Evolutionary conservation across 2,888 invertebrate genomes (phyloP).

Genomic region (Cryptophagus acutangulus): DNA sequence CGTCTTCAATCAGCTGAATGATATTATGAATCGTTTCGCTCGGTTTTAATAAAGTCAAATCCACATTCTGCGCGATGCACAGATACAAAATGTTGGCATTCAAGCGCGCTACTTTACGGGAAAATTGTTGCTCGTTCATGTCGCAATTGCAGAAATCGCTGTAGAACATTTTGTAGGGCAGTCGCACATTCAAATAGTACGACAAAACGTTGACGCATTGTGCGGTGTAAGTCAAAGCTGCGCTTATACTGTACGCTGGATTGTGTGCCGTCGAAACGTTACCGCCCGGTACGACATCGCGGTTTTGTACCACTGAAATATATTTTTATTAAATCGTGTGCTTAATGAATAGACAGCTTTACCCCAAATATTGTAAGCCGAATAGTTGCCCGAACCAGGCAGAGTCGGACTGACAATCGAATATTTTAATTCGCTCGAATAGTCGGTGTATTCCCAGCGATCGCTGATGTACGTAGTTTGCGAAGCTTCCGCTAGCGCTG

Average conservation of each 20-base stretch:
- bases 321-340: too few species aligned
- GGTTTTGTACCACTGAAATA: constrained; percentile 55
- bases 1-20: constrained; percentile 61
- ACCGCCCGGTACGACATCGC: constrained; percentile 49
- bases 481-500: constrained; percentile 61
- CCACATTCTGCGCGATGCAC: constrained; percentile 72
- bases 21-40: constrained; percentile 69
- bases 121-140: constrained; percentile 67
- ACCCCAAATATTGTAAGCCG: constrained; percentile 75
- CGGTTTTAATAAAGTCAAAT: constrained; percentile 59
- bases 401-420: constrained; percentile 78
- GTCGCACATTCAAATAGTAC: constrained; percentile 73
- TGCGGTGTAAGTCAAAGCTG: constrained; percentile 79
- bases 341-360: too few species aligned
- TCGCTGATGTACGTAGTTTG: constrained; percentile 76
- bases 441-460: constrained; percentile 72
- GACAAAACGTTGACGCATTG: constrained; percentile 79
- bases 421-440: constrained; percentile 65
- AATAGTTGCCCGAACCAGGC: constrained; percentile 79
- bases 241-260: constrained; percentile 68
- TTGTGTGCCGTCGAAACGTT: constrained; percentile 58
- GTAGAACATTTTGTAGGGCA: constrained; percentile 70
- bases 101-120: constrained; percentile 68
- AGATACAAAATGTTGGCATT: constrained; percentile 76
- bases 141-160: constrained; percentile 79